Evolutionary conservation across 2,113 vertebrate genomes (phyloP).

Genomic region (Ceratotherium simum): DNA sequence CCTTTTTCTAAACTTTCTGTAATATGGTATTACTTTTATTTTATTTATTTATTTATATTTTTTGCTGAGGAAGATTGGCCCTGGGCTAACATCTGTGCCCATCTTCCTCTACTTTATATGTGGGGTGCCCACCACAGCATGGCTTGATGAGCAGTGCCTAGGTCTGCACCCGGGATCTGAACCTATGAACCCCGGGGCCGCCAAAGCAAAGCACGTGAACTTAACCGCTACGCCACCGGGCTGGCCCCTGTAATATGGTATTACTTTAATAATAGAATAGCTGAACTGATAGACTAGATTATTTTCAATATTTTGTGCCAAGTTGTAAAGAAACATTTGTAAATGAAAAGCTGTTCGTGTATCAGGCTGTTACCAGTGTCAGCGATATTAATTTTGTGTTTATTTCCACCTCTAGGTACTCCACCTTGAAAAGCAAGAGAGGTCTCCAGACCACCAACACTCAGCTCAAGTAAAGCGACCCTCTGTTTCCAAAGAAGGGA

Average conservation of each 20-base stretch:
- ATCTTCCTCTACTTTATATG: too few species aligned
- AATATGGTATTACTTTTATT: background rate
- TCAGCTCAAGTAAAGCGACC: slow-evolving; percentile 91
- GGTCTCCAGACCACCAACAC: slow-evolving; percentile 89
- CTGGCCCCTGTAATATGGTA: background rate
- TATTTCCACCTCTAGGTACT: slow-evolving; percentile 88
- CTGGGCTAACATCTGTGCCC: too few species aligned
- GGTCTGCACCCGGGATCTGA: too few species aligned
- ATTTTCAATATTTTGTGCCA: background rate
- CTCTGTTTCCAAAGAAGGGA: slow-evolving; percentile 86
- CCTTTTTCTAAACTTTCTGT: background rate
- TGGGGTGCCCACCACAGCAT: too few species aligned
- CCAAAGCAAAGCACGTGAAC: too few species aligned
- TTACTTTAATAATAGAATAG: background rate
- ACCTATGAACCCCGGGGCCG: too few species aligned
- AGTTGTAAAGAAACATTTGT: background rate
- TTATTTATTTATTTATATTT: too few species aligned
- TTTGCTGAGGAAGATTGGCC: too few species aligned
- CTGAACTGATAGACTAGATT: background rate
- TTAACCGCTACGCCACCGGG: too few species aligned
- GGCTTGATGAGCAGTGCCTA: too few species aligned
- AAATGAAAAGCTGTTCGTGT: background rate
- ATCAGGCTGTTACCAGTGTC: background rate
- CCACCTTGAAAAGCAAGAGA: slow-evolving; percentile 87
- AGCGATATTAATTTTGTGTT: background rate